Evolutionary conservation across 1,140 invertebrate species (phyloP), one percentile per base, ranked within the genome.

Genomic region (Papilio glaucus): DNA sequence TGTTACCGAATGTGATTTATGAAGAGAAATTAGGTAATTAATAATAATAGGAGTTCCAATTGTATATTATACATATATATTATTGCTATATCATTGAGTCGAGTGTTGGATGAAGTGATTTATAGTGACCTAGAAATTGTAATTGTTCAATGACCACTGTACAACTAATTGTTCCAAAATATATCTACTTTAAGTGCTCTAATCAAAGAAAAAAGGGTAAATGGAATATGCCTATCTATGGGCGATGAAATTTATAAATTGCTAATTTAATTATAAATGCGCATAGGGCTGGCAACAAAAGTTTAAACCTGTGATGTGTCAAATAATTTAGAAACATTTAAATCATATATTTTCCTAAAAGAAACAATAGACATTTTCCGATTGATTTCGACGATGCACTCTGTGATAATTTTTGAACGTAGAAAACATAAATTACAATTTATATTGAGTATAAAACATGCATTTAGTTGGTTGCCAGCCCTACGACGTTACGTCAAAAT

Each of bases 1-100:
- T 88, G 90, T 92, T 92, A 92, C 90, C 90, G 82, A 90, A 79
- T 92, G 90, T 92, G 90, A 92, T 92, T 87, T 89, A 88, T 86
- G 83, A 89, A 81, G 78, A 81, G 77, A 85, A 90, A 86, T 92
- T 91, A 91, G 90, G 83, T 91, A 89, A 90, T 88, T 88, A 91
- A 90, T 91, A 89, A 89, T 89, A 91, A 90, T 92, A 92, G 90
- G 89, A 92, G 90, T 91, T 92, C 90, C 90, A 92, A 92, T 91
- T 92, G 90, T 90, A 89, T 92, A 91, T 86, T 90, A 92, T 90
- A 90, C 84, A 84, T 89, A 88, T 89, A 85, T 86, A 87, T 87
- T 86, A 89, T 88, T 86, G 85, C 85, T 89, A 83, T 89, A 87
- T 87, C 81, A 72, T 75, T 60, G 72, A 84, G 78, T 87, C 83